phyloP scores from a whole-genome alignment of 1,140 invertebrate genomes.

The Lordiphosa mommai region DNA sequence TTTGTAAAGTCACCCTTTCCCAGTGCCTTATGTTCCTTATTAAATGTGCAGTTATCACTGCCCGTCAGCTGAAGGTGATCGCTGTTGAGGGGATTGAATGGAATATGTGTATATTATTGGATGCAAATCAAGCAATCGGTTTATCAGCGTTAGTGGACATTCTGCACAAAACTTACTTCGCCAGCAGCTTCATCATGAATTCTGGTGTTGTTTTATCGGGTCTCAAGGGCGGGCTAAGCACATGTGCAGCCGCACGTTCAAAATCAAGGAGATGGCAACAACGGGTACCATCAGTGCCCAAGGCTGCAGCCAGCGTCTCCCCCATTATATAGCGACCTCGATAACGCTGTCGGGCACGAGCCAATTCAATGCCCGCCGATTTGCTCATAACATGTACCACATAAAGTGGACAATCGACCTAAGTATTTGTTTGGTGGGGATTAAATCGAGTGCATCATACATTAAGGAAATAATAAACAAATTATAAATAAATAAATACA shows the following conservation, averaged over 20 bases:
- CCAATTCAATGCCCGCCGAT: slow-evolving; percentile 84
- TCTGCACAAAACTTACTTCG: slow-evolving; percentile 85
- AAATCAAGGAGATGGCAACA: slow-evolving; percentile 68
- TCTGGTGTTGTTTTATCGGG: slow-evolving; percentile 87
- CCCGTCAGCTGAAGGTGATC: slow-evolving; percentile 95
- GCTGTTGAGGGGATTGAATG: too few species aligned
- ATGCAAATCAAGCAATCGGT: too few species aligned
- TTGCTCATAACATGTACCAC: slow-evolving; percentile 89
- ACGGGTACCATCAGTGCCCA: slow-evolving; percentile 81
- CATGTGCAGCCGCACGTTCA: slow-evolving; percentile 75
- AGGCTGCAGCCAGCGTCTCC: slow-evolving; percentile 88
- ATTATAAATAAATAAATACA: slow-evolving; percentile 47
- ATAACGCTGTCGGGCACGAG: slow-evolving; percentile 80
- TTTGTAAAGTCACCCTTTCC: slow-evolving; percentile 96
- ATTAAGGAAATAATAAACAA: slow-evolving; percentile 67
- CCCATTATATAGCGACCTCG: slow-evolving; percentile 84
- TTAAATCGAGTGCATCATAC: slow-evolving; percentile 54
- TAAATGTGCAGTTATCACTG: slow-evolving; percentile 98
- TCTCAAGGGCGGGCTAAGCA: slow-evolving; percentile 90
- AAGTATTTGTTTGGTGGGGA: not conserved
- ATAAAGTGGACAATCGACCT: slow-evolving; percentile 82
- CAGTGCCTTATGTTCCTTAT: slow-evolving; percentile 93
- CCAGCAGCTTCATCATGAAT: slow-evolving; percentile 90
- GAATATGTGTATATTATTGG: too few species aligned
- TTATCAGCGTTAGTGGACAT: too few species aligned